These are phyloP conservation scores for Mesorhabditis spiculigera DNA, from an alignment of 2,888 invertebrate species.

Conservation along the genomic window DNA sequence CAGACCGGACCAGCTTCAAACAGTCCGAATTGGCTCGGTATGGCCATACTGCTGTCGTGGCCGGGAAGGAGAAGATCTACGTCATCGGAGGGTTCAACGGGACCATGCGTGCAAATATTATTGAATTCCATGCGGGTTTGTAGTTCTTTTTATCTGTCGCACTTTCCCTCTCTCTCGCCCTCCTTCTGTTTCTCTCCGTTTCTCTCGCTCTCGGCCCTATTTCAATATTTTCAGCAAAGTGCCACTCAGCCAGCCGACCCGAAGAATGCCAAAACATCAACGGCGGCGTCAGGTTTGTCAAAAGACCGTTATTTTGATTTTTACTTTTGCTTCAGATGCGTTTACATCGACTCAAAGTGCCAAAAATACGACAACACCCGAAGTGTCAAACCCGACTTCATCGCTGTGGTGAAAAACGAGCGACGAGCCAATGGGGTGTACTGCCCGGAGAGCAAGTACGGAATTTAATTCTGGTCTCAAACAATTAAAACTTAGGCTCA, in stretches of 20 bases:
- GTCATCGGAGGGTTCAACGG: conserved; percentile 91
- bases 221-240: conserved; percentile 30
- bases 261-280: conserved; percentile 38
- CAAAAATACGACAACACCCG: conserved; percentile 23
- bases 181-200: neutral
- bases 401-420: conserved; percentile 25
- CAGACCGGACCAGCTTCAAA: conserved; percentile 49
- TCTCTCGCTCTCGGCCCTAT: neutral
- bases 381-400: conserved; percentile 28
- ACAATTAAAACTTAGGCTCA: conserved; percentile 13
- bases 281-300: conserved; percentile 25
- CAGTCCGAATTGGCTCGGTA: conserved; percentile 68
- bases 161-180: neutral
- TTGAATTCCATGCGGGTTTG: conserved; percentile 63
- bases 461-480: neutral
- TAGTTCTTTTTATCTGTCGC: neutral
- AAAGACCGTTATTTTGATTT: conserved; percentile 8
- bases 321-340: conserved; percentile 28
- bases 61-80: conserved; percentile 69
- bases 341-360: conserved; percentile 25
- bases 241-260: conserved; percentile 27
- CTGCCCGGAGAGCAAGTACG: conserved; percentile 26
- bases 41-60: conserved; percentile 76
- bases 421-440: conserved; percentile 20
- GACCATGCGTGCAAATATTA: conserved; percentile 82